Evolutionary conservation across 30 jellyfish, hydroid and myxozoan genomes (phyloP), one percentile per base, ranked within the genome.

Genomic region (Catostylus mosaicus): DNA sequence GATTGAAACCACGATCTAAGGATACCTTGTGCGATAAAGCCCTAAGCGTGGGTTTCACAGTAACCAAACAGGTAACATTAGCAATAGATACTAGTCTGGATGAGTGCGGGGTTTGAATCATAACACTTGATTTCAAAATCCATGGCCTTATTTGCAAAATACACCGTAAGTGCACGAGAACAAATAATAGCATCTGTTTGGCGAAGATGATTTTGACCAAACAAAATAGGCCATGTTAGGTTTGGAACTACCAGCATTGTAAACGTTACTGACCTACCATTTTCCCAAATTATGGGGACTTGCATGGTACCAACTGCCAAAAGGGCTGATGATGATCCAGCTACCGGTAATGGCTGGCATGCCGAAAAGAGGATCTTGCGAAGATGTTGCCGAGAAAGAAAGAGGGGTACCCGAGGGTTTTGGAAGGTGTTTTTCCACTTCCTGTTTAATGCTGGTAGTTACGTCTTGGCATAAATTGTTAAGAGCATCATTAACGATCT

Each of bases 371-470:
- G 7, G 67, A 54, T 54, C 67, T 54, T 54, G 67, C 67, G 67
- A 54, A 54, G 67, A 54, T 29, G 29, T 62, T 36, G 87, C 77
- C 77, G 78, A 24, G 77, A 70, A 36, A 37, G 84, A 72, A 23
- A 24, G 63, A 33, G 82, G 38, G 46, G 77, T 37, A 34, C 10
- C 65, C 63, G 72, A 37, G 77, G 87, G 67, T 33, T 23, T 36
- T 75, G 77, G 87, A 75, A 75, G 87, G 52, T 45, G 37, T 57
- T 75, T 75, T 75, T 54, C 87, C 67, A 75, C 87, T 75, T 75
- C 87, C 40, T 59, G 32, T 50, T 14, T 32, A 48, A 75, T 75
- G 77, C 77, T 75, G 38, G 87, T 54, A 34, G 87, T 75, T 30
- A 75, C 40, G 16, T 75, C 84, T 27, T 72, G 70, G 24, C 40